Evolutionary conservation across 2,113 vertebrate species (phyloP).

Genomic region (Taxidea taxus): DNA sequence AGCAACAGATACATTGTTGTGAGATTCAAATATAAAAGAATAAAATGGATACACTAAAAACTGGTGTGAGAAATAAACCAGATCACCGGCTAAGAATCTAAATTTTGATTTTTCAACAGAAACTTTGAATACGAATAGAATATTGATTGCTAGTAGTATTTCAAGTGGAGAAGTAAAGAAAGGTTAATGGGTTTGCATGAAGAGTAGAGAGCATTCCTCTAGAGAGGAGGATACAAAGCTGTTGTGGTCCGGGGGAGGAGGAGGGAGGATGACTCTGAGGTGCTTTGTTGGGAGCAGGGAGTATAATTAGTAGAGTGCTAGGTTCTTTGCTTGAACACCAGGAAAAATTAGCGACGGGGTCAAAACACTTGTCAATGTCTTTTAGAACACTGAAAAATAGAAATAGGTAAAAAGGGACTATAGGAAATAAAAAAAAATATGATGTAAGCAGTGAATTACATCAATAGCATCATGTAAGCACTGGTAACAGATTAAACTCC

Average conservation of each 20-base stretch:
- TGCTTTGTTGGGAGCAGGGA: no score
- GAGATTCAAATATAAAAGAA: background rate
- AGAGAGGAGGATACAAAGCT: background rate
- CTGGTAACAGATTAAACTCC: background rate
- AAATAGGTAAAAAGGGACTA: background rate
- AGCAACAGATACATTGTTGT: background rate
- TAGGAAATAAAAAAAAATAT: background rate
- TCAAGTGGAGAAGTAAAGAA: background rate
- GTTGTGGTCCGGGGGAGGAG: accelerated
- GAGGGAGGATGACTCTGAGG: background rate
- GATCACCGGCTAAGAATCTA: background rate
- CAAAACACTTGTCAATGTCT: background rate
- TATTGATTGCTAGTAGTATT: background rate
- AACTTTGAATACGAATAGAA: background rate
- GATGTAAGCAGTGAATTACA: background rate
- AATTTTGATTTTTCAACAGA: background rate
- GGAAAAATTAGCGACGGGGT: background rate
- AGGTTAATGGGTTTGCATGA: background rate
- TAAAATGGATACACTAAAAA: background rate
- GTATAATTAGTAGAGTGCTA: background rate
- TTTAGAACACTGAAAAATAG: background rate
- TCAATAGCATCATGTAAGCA: background rate
- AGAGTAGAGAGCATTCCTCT: no score
- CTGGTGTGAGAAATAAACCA: background rate
- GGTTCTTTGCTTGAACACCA: background rate